Evolutionary conservation across 1,140 invertebrate genomes (phyloP).

Genomic region (Apis florea): DNA sequence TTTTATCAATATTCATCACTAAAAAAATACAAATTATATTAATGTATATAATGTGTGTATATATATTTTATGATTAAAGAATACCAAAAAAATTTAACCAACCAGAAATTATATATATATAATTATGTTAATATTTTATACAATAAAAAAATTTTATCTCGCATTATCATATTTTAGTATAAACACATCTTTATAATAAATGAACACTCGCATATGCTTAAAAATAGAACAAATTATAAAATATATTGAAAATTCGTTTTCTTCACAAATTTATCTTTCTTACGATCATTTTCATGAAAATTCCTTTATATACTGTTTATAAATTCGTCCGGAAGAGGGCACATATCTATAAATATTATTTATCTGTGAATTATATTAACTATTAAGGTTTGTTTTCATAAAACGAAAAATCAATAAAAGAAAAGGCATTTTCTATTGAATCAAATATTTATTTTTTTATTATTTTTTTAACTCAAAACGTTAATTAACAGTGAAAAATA

Average conservation of each 20-base stretch:
- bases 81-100: slow-evolving; percentile 19
- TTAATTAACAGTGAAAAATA: too few species aligned
- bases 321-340: neutral
- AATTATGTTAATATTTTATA: neutral
- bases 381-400: neutral
- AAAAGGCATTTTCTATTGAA: neutral
- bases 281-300: neutral
- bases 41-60: neutral
- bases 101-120: neutral
- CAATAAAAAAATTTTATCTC: neutral
- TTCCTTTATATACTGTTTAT: neutral
- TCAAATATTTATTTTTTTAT: neutral
- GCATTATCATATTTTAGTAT: neutral
- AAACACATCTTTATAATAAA: neutral
- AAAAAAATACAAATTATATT: neutral
- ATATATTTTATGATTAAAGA: neutral
- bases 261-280: neutral
- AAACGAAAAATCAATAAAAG: neutral
- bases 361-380: too few species aligned
- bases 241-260: neutral
- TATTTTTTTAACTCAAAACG: neutral
- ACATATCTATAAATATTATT: too few species aligned
- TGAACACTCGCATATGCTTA: neutral
- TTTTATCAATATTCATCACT: neutral
- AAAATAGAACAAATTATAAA: neutral